Evolutionary conservation across 2,888 invertebrate species (phyloP).

Genomic region (Drosophila kokeensis): DNA sequence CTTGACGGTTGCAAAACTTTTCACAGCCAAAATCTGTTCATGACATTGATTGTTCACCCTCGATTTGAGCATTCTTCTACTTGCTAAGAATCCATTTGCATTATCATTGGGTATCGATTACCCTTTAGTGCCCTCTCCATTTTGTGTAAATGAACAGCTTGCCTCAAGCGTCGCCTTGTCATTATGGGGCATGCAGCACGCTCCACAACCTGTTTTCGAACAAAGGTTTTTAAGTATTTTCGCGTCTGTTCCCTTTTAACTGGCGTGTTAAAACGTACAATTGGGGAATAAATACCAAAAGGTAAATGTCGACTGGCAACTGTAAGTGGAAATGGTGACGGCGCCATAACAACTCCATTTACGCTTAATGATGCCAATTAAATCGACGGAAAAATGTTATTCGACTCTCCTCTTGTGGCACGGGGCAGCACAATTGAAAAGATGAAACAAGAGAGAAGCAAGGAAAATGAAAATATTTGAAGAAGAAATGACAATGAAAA

Average conservation of each 20-base stretch:
- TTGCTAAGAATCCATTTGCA: not conserved
- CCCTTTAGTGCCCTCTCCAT: not conserved
- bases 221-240: slow-evolving; percentile 2
- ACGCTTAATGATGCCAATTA: slow-evolving; percentile 77
- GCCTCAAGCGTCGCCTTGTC: slow-evolving; percentile 10
- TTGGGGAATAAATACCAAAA: slow-evolving; percentile 42
- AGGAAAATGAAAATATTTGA: not conserved
- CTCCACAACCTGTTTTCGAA: slow-evolving; percentile 9
- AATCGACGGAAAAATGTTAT: slow-evolving; percentile 61
- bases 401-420: slow-evolving; percentile 3
- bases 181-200: slow-evolving; percentile 22
- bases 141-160: not conserved
- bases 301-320: slow-evolving; percentile 18
- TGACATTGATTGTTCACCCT: not conserved
- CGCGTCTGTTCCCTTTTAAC: slow-evolving; percentile 1
- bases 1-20: not conserved
- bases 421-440: slow-evolving; percentile 1
- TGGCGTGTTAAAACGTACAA: slow-evolving; percentile 1
- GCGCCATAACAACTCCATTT: slow-evolving; percentile 64
- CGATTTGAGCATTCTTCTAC: not conserved
- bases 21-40: not conserved
- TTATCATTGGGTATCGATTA: slow-evolving; percentile 7
- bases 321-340: slow-evolving; percentile 9
- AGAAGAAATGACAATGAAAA: not conserved
- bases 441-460: not conserved